Percentiles rank a stretch among this genome's conserved stretches.
These are phyloP conservation scores for Archegozetes longisetosus DNA, from an alignment of 1,140 invertebrate species.

Conservation along the genomic window DNA sequence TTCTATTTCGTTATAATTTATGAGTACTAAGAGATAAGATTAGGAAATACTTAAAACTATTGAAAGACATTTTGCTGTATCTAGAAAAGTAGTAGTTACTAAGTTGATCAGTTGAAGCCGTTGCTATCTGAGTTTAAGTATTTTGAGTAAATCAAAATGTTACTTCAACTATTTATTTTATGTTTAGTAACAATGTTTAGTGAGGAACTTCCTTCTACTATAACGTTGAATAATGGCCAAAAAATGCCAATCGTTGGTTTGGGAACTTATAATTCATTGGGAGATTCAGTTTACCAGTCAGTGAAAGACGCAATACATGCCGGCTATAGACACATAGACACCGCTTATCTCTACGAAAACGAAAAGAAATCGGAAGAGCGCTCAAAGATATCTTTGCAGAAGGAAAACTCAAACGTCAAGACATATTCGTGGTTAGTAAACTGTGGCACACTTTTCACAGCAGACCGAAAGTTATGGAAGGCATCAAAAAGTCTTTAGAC, in stretches of 20 bases:
- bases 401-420: slow-evolving; percentile 55
- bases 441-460: slow-evolving; percentile 47
- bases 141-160: neutral
- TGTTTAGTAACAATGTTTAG: neutral
- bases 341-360: slow-evolving; percentile 67
- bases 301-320: slow-evolving; percentile 59
- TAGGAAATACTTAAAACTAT: too few relatives aligned
- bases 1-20: too few relatives aligned
- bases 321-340: slow-evolving; percentile 79
- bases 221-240: slow-evolving; percentile 16
- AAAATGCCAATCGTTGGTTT: slow-evolving; percentile 21
- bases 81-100: too few relatives aligned
- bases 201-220: neutral
- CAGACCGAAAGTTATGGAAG: slow-evolving; percentile 39
- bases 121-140: too few relatives aligned
- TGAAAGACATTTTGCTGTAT: too few relatives aligned
- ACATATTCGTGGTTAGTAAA: slow-evolving; percentile 56
- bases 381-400: slow-evolving; percentile 51
- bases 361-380: slow-evolving; percentile 65
- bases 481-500: slow-evolving; percentile 44
- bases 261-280: slow-evolving; percentile 32
- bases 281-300: slow-evolving; percentile 48
- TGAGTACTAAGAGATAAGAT: too few relatives aligned
- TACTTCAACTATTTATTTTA: neutral
- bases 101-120: too few relatives aligned